Conservation (phyloP, 2,113 vertebrate genomes). For the Electrona antarctica region DNA sequence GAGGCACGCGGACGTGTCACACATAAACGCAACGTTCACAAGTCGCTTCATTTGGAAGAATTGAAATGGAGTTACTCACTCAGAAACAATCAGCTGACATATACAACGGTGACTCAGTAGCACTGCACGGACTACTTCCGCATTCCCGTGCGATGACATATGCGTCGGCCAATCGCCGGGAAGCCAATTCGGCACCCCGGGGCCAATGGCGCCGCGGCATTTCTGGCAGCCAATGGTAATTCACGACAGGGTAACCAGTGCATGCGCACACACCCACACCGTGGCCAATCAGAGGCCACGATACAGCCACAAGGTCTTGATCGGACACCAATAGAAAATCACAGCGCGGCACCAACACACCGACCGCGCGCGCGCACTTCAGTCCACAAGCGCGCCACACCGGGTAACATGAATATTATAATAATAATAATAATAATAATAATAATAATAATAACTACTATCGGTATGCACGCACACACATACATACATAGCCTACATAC, state of each 20-base stretch:
- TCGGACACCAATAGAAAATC: constrained; percentile 81
- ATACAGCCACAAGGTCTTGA: background rate
- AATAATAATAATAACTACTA: background rate
- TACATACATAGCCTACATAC: background rate
- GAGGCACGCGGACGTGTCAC: constrained; percentile 7
- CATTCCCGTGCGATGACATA: constrained; percentile 76
- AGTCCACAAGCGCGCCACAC: too few relatives aligned
- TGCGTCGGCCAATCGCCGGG: constrained; percentile 60
- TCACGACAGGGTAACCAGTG: constrained; percentile 9
- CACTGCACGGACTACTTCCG: constrained; percentile 81
- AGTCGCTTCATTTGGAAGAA: constrained; percentile 53
- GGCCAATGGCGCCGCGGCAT: constrained; percentile 45
- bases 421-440: background rate
- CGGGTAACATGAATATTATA: background rate
- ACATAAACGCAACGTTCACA: constrained; percentile 8
- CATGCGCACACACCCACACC: constrained; percentile 74
- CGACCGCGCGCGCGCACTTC: constrained; percentile 35
- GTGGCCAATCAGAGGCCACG: constrained; percentile 63
- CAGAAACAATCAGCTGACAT: constrained; percentile 83
- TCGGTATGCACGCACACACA: background rate
- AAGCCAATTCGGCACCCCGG: rapidly evolving
- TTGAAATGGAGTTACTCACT: constrained; percentile 82
- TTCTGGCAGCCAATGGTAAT: constrained; percentile 53
- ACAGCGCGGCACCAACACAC: constrained; percentile 81
- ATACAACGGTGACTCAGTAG: constrained; percentile 85